Base-by-base conservation (phyloP, 1,140 invertebrate species). In the Plutomurus gul region DNA sequence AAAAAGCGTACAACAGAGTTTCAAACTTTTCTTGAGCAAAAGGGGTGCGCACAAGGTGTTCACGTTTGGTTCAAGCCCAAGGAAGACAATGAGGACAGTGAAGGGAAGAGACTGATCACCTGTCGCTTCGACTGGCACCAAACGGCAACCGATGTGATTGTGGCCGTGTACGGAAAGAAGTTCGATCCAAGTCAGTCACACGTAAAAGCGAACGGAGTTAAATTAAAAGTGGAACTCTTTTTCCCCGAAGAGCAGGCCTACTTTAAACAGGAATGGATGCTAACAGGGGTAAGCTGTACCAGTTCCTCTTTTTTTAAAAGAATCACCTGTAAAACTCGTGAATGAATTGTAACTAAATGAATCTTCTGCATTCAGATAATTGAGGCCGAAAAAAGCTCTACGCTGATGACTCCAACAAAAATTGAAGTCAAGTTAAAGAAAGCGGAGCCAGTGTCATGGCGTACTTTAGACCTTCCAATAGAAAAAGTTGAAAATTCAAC, bases 91-190 rank as follows among this genome's bases (percentile, higher is more conserved):
- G 27, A 74, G 25, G 77, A 78, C 16, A 71, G 30, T 18, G 76
- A 74, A 39, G 77, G 76, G 7, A 43, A 88, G 43, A 89, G 90
- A 83, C 88, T 87, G 71, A 89, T 93, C 1, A 90, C 92, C 76
- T 98, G 96, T 86, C 90, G 96, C 30, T 92, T 94, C 88, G 97
- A 98, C 86, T 98, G 95, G 93, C 94, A 96, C 88, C 96, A 97
- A 88, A 97, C 95, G 13, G 92, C 90, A 10, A 90, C 89, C 4
- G 88, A 91, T 87, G 92, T 98, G 0, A 91, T 94, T 80, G 90
- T 98, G 27, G 93, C 95, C 51, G 90, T 98, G 71, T 98, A 95
- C 88, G 93, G 94, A 1, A 98, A 98, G 87, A 92, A 94, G 77
- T 95, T 96, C 85, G 89, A 96, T 84, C 95, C 95, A 39, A 88